These are phyloP conservation scores for Columbina picui DNA, from an alignment of 2,113 vertebrate genomes.

Conservation along the genomic window DNA sequence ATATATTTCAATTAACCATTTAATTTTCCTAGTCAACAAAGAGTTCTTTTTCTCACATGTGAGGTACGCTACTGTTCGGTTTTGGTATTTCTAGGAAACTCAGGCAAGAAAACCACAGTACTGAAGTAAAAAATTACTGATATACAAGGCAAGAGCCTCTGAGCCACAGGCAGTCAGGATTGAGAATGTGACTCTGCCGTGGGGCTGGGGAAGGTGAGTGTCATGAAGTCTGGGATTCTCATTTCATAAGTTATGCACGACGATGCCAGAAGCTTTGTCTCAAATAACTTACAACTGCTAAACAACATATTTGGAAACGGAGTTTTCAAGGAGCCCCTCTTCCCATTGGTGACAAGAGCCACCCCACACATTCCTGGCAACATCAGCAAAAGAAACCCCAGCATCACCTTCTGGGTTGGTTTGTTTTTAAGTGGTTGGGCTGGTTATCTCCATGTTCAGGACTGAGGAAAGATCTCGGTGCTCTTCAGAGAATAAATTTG, in stretches of 20 bases:
- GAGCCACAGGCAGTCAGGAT: neutral
- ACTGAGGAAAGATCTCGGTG: neutral
- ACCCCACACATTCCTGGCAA: neutral
- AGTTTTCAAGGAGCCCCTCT: neutral
- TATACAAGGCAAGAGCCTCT: neutral
- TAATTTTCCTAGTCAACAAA: neutral
- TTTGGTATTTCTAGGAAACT: neutral
- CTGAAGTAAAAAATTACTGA: neutral
- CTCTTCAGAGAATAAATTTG: neutral
- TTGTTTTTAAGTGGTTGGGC: neutral
- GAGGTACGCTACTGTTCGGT: neutral
- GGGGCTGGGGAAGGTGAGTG: neutral
- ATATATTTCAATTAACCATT: neutral
- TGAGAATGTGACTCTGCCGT: fast-evolving
- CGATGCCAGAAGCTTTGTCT: neutral
- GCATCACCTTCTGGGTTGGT: neutral
- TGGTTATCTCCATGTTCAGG: neutral
- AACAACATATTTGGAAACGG: neutral
- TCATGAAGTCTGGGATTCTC: neutral
- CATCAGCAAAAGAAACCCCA: neutral
- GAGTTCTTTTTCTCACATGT: neutral
- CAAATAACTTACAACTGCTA: neutral
- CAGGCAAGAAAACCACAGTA: neutral
- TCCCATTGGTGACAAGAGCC: neutral
- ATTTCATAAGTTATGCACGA: neutral